These are phyloP conservation scores for Gila orcuttii DNA, from an alignment of 2,113 vertebrate genomes.

Conservation along the genomic window DNA sequence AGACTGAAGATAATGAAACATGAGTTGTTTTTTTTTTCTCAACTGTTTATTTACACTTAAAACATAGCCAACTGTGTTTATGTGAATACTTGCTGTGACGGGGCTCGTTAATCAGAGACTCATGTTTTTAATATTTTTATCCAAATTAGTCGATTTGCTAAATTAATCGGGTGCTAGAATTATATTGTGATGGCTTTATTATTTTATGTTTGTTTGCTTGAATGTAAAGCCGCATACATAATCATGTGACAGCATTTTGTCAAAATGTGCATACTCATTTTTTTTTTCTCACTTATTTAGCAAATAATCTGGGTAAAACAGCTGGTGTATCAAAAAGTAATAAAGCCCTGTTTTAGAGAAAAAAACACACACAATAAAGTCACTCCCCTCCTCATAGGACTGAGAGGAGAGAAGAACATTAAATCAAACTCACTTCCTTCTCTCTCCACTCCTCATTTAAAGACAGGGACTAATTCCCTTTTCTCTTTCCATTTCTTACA, in stretches of 20 bases:
- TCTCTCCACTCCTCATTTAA: constrained; percentile 57
- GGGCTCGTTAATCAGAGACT: no score
- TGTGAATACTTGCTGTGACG: no score
- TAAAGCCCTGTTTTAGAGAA: neutral
- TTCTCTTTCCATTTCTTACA: constrained; percentile 58
- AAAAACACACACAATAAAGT: neutral
- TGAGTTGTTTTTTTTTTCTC: no score
- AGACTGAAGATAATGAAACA: no score
- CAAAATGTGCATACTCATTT: neutral
- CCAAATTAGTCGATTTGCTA: neutral
- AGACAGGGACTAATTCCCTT: constrained; percentile 60
- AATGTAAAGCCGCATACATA: neutral
- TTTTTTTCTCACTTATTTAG: neutral
- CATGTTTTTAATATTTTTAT: no score
- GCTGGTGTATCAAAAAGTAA: neutral
- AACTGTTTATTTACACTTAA: no score
- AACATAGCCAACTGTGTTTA: no score
- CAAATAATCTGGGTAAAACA: neutral
- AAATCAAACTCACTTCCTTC: constrained; percentile 62
- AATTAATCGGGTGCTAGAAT: neutral
- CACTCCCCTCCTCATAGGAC: constrained; percentile 39
- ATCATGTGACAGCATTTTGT: neutral
- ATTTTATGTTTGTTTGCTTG: neutral
- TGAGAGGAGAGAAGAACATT: constrained; percentile 57
- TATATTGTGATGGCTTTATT: neutral